A percentile compares a stretch with the other conserved stretches of the same genome.
phyloP scores from a whole-genome alignment of 2,888 invertebrate species.

The Epicampocera succincta region DNA sequence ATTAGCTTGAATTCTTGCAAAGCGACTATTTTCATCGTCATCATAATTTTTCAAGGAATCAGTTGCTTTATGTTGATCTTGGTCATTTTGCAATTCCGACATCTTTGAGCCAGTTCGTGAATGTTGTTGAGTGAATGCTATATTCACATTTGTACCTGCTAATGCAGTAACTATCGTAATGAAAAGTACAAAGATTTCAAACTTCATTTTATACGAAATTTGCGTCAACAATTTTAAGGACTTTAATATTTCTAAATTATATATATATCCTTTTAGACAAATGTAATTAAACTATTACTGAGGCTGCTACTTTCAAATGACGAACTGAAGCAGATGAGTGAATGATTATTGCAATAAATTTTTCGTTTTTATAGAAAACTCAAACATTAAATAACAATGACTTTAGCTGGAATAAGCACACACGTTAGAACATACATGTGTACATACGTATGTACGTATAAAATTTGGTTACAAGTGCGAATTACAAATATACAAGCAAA shows the following conservation, averaged over 20 bases:
- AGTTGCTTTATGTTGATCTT: conserved; percentile 20
- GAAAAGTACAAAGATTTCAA: conserved; percentile 70
- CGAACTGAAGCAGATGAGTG: conserved; percentile 73
- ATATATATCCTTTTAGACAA: conserved; percentile 17
- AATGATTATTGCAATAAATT: conserved; percentile 62
- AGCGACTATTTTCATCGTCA: conserved; percentile 71
- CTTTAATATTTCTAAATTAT: conserved; percentile 19
- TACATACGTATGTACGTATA: background rate
- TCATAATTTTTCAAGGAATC: conserved; percentile 25
- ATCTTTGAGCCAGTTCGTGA: conserved; percentile 83
- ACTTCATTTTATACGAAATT: conserved; percentile 36
- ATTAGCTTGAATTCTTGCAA: conserved; percentile 65
- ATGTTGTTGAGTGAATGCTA: conserved; percentile 76
- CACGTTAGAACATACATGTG: background rate
- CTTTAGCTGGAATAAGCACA: conserved; percentile 18
- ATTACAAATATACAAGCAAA: no score
- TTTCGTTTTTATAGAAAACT: conserved; percentile 73
- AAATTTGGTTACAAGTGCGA: no score
- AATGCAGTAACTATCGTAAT: conserved; percentile 73
- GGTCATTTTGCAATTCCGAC: background rate
- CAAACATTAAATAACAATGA: background rate
- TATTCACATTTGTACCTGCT: conserved; percentile 77
- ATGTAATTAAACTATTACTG: conserved; percentile 22
- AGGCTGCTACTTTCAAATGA: conserved; percentile 63
- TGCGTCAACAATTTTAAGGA: conserved; percentile 8